phyloP scores from a whole-genome alignment of 2,113 vertebrate genomes.

The Machaerirhynchus nigripectus region DNA sequence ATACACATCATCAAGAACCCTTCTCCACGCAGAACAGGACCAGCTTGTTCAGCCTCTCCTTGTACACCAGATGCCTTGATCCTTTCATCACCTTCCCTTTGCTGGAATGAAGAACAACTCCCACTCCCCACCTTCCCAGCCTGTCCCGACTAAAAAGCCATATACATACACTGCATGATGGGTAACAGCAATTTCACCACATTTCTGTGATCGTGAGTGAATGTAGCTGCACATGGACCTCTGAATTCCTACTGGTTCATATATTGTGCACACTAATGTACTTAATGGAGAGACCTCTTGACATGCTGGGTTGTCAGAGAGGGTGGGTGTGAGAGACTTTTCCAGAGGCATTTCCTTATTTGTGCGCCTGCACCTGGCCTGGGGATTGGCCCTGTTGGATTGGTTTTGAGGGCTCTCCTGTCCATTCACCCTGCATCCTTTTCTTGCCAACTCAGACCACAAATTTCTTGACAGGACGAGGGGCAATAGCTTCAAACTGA shows the following conservation, averaged over 20 bases:
- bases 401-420: neutral
- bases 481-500: neutral
- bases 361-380: neutral
- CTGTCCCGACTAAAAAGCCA: neutral
- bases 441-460: neutral
- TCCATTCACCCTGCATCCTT: neutral
- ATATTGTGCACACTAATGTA: no score
- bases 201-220: fast-evolving
- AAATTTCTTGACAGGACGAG: neutral
- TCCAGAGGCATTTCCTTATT: neutral
- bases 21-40: neutral
- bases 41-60: neutral
- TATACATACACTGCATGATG: no score
- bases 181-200: neutral
- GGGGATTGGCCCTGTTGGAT: neutral
- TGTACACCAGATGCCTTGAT: neutral
- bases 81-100: neutral
- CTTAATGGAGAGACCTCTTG: neutral
- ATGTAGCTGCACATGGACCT: neutral
- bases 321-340: neutral
- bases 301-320: neutral
- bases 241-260: neutral
- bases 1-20: neutral
- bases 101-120: neutral
- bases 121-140: neutral